Base-by-base conservation (phyloP, 2,797 vertebrate species). In the Percopsis omiscomaycus region DNA sequence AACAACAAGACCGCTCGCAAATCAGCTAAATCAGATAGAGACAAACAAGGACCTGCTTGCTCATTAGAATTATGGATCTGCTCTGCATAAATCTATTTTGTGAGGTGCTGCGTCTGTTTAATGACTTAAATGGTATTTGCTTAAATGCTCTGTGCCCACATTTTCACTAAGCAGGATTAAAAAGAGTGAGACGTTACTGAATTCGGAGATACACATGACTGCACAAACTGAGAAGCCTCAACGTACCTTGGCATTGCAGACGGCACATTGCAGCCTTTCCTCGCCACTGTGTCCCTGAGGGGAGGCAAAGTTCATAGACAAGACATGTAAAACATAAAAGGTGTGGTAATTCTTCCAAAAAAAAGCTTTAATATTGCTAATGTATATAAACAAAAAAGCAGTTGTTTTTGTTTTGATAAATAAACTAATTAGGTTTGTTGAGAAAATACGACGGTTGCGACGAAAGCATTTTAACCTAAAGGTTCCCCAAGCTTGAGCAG, bases 51-150 rank as follows among this genome's bases (percentile, higher is more conserved):
- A 83, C 74, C 82, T 90, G 89, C 92, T 92, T 91, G 89, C 88
- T 90, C 88, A 90, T 91, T 91, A 90, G 89, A 90, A 88, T 88
- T 87, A 89, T 88, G 83, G 86, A 89, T 91, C 81, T 80, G 82
- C 81, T 85, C 72, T 54, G 73, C 74, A 88, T 85, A 70, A 80
- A 82, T 89, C 77, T 87, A 85, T 78, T 88, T 66, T 79, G 81
- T 72, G 75, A 87, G 78, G 85, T 73, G 78, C 83, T 86, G 84
- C 73, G 76, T 73, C 76, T 87, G 86, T 77, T 85, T 87, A 90
- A 90, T 87, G 85, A 87, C 83, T 87, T 88, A 89, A 86, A 85
- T 56, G 67, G 64, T 83, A 83, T 86, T 85, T 87, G 80, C 75
- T 78, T 85, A 82, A 85, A 83, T 74, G 79, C 71, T 61, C 51